Percentiles rank a stretch among this genome's conserved stretches.
These are phyloP conservation scores for Cavia aperea DNA, from an alignment of 2,113 vertebrate genomes.

Conservation along the genomic window DNA sequence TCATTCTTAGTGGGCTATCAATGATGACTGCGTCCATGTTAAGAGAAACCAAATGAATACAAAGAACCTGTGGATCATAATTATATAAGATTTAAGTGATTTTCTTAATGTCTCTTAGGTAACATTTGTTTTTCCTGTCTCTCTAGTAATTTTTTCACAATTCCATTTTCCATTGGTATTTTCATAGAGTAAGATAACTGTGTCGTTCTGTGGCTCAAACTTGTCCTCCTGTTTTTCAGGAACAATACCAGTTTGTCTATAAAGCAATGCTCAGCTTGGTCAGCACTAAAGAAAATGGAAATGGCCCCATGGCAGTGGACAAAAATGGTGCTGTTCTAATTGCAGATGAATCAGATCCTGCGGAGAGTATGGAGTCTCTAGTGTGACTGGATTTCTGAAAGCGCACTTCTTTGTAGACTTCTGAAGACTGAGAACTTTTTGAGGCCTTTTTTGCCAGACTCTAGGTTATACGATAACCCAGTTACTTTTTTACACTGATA, in stretches of 20 bases:
- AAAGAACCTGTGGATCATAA: neutral
- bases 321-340: conserved; percentile 86
- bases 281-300: conserved; percentile 88
- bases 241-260: conserved; percentile 95
- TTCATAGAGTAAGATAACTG: neutral
- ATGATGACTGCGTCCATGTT: neutral
- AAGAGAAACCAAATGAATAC: neutral
- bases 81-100: neutral
- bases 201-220: conserved; percentile 1
- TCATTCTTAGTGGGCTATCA: neutral
- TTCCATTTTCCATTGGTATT: neutral
- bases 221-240: conserved; percentile 77
- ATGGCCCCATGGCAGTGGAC: conserved; percentile 82
- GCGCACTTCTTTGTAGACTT: conserved; percentile 91
- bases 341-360: conserved; percentile 87
- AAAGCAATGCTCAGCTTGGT: conserved; percentile 93
- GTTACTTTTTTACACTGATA: conserved; percentile 99
- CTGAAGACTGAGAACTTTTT: conserved; percentile 93
- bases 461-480: conserved; percentile 98
- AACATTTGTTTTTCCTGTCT: neutral
- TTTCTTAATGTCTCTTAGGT: neutral
- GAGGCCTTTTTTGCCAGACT: conserved; percentile 99
- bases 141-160: neutral
- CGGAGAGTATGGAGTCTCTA: conserved; percentile 93
- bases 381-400: conserved; percentile 83